Evolutionary conservation across 2,113 vertebrate genomes (phyloP).

Genomic region (Paracanthobrama guichenoti): DNA sequence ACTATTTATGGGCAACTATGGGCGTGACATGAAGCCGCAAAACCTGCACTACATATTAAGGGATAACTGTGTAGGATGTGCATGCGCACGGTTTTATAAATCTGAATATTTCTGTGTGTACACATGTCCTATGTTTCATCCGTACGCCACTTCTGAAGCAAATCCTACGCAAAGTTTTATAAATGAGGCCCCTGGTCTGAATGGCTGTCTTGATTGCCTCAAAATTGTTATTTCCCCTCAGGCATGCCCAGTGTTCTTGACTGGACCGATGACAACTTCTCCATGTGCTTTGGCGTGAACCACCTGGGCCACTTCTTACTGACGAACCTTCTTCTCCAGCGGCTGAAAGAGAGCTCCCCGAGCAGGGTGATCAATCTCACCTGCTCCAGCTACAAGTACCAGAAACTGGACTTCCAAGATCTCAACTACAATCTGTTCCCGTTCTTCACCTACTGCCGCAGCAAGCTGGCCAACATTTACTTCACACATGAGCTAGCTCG

Average conservation of each 20-base stretch:
- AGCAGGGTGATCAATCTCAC: constrained; percentile 78
- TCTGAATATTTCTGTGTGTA: too few relatives aligned
- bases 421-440: constrained; percentile 81
- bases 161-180: too few relatives aligned
- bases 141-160: too few relatives aligned
- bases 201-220: too few relatives aligned
- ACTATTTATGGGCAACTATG: too few relatives aligned
- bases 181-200: too few relatives aligned
- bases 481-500: constrained; percentile 78
- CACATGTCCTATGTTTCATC: too few relatives aligned
- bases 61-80: too few relatives aligned
- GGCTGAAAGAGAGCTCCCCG: constrained; percentile 74
- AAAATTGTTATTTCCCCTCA: constrained; percentile 41
- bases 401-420: constrained; percentile 79
- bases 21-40: too few relatives aligned
- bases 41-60: too few relatives aligned
- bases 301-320: constrained; percentile 82
- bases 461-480: constrained; percentile 82
- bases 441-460: constrained; percentile 81
- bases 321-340: constrained; percentile 75
- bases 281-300: constrained; percentile 81
- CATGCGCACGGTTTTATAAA: too few relatives aligned
- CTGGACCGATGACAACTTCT: constrained; percentile 80
- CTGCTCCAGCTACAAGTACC: constrained; percentile 79
- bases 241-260: constrained; percentile 77